Evolutionary conservation across 2,888 invertebrate genomes (phyloP).

Genomic region (Netelia fuscicornis): DNA sequence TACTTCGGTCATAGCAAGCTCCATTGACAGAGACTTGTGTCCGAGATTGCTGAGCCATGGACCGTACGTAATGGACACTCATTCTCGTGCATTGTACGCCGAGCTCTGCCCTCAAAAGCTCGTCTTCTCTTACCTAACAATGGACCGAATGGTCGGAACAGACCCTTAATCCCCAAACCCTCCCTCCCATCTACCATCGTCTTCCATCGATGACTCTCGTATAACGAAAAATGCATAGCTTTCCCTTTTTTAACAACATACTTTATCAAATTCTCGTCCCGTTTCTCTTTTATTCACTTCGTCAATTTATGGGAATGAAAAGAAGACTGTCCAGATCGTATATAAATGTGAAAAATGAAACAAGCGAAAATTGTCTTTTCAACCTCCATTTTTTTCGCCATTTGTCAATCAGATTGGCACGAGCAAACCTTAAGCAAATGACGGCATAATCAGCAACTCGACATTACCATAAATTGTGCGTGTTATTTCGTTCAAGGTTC

Average conservation of each 20-base stretch:
- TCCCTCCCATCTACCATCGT: neutral
- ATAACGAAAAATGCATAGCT: conserved; percentile 10
- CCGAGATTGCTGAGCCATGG: conserved; percentile 34
- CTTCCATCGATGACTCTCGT: neutral
- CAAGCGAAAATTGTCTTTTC: neutral
- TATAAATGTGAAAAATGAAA: conserved; percentile 31
- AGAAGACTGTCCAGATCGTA: conserved; percentile 21
- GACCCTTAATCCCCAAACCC: conserved; percentile 7
- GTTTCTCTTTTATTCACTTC: conserved; percentile 22
- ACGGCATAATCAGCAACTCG: neutral
- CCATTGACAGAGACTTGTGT: conserved; percentile 20
- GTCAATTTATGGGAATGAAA: conserved; percentile 42
- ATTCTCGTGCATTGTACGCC: conserved; percentile 21
- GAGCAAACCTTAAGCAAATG: neutral
- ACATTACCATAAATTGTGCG: neutral
- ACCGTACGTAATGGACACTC: conserved; percentile 37
- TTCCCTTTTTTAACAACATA: conserved; percentile 26
- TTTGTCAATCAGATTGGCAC: neutral
- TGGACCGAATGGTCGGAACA: conserved; percentile 18
- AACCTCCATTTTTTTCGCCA: neutral
- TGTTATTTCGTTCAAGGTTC: neutral
- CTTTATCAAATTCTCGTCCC: conserved; percentile 21
- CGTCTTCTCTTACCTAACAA: conserved; percentile 14
- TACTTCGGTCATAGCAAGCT: conserved; percentile 30
- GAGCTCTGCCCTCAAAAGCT: conserved; percentile 17